Base-by-base conservation (phyloP, 2,113 vertebrate genomes). In the Beaufortia kweichowensis region DNA sequence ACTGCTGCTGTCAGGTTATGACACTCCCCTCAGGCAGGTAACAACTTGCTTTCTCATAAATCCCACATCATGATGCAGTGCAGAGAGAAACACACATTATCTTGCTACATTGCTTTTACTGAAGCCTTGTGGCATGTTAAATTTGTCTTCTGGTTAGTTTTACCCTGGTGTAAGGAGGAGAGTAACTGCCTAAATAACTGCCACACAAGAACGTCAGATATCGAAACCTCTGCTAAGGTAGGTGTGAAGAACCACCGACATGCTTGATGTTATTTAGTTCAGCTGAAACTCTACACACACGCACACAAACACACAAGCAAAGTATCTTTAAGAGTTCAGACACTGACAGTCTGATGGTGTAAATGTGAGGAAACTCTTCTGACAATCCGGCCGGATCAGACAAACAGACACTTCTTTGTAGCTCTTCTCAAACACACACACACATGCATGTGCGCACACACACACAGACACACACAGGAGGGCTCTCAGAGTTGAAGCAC, bases 361-460 rank as follows among this genome's bases (percentile, higher is more conserved):
- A 53, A 53, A 53, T 53, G 48, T 21, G 48, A 53, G 5, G 7
- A 53, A 53, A 21, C 1, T 31, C 6, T 35, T 6, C n/a, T 17
- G 21, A 43, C 23, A 43, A 1, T 43, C 9, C 6, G 63, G 21
- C 24, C 23, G 6, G 39, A 14, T 71, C 55, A 12, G 21, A 53
- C 31, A 39, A 71, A 71, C 53, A 71, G 53, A 59, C 15, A 31
- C 21, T 19, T 71, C 68, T 57, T 71, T 71, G 53, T 71, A 1
- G 3, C 21, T n/a, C 31, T 23, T 19, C 68, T 39, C 68, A 57
- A 57, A 70, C 29, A 70, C 48, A 70, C 8, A 3, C 31, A 23
- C 12, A 23, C n/a, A 1, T 8, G n/a, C 17, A 43, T 12, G 1
- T 21, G 26, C 14, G 26, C 33, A 35, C 21, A 66, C 26, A 29